Base-by-base conservation (phyloP, 2,888 invertebrate species). In the Volucella inflata region DNA sequence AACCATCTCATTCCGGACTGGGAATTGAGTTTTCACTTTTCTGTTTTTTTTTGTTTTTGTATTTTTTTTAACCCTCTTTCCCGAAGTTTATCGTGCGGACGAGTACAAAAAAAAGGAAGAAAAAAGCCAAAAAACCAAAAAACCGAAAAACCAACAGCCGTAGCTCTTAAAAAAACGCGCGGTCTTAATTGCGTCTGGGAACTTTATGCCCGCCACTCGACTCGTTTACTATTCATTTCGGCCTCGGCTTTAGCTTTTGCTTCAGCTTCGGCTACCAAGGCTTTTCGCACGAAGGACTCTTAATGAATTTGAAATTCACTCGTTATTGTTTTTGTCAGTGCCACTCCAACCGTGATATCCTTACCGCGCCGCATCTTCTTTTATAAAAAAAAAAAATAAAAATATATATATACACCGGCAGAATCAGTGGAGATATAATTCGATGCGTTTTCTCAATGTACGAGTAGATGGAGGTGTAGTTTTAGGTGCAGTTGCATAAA, bases 261-360 rank as follows among this genome's bases (percentile, higher is more conserved):
- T 42, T 67, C 16, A 21, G 16, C 30, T 42, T 21, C 30, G 30
- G 11, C 17, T 16, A n/a, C 46, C 1, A 46, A 30, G 12, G 55
- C 48, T 57, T 50, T 40, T 40, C 53, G 36, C 68, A 62, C 50
- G 68, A 74, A 74, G 68, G 64, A 57, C 57, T 62, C 62, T 83
- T 68, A 79, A 75, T 53, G 74, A 75, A 71, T 80, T 76, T 71
- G 53, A 71, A 71, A 65, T 71, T 84, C 75, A 75, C 9, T 60
- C 70, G 70, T 65, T 67, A 82, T 82, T 72, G 60, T 72, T 70
- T 65, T 70, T 64, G 75, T 30, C 48, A 40, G 68, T 17, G 77
- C 65, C 53, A 67, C 68, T 79, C 36, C 38, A 84, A 51, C 10
- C 57, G 21, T 50, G 55, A 79, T 50, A 70, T 70, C 68, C 46